Base-by-base conservation (phyloP, 1,140 invertebrate genomes). In the Lordiphosa mommai region DNA sequence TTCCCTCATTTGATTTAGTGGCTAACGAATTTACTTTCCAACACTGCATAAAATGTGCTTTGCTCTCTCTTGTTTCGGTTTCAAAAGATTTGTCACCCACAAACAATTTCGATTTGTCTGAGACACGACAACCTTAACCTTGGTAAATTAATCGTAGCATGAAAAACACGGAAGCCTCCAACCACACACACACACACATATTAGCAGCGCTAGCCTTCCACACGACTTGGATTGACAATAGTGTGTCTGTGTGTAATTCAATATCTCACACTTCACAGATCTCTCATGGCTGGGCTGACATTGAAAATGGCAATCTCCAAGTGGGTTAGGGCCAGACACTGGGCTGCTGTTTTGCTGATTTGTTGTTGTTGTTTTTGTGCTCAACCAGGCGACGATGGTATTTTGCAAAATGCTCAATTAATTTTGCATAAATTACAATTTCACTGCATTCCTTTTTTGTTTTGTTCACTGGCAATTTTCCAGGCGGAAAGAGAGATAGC, bases 381-480 rank as follows among this genome's bases (percentile, higher is more conserved):
- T 36, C 59, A 52, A 59, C 58, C 47, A 64, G 43, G 59, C 40
- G 59, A 58, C 40, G 59, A 58, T 55, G 71, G 74, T 69, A 69
- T 77, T 77, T 67, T 61, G 59, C 53, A 56, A 43, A 82, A 60
- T 72, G 77, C 72, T 70, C 77, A 84, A 84, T 84, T 84, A 84
- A 84, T 72, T 84, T 72, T 64, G 82, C 79, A 84, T 84, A 85
- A 85, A 77, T 84, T 84, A 69, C 72, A 77, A 72, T 47, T 43
- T 33, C 13, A 32, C 38, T 20, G 13, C 17, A 38, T 50, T 27
- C 4, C 16, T 47, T 60, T 52, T 43, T 32, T 27, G 23, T 27
- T 51, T 53, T 16, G 12, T 33, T 40, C 16, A 8, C 50, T 8
- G 32, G 12, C 2, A 16, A 29, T 13, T 40, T 23, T 47, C 9